phyloP scores from a whole-genome alignment of 2,888 invertebrate genomes.

The Amphimallon solstitiale region DNA sequence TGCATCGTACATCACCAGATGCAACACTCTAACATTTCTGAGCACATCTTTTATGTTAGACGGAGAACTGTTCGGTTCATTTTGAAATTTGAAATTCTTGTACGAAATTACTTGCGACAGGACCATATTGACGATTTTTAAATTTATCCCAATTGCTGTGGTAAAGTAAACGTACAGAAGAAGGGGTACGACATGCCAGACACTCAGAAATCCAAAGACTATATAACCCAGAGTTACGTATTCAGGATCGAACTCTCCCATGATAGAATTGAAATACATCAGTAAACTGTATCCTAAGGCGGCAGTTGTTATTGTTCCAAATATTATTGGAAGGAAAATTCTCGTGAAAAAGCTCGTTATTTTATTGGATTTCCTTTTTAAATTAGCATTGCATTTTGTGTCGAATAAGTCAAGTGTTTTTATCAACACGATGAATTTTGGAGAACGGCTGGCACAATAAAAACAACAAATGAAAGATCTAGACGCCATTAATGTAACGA shows the following conservation, averaged over 20 bases:
- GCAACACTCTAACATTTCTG: slow-evolving; percentile 3
- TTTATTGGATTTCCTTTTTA: too few relatives aligned
- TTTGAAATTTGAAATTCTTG: slow-evolving; percentile 13
- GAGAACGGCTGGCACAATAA: too few relatives aligned
- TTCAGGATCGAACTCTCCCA: too few relatives aligned
- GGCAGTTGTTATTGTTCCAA: not conserved
- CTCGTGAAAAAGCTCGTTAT: not conserved
- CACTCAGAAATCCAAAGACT: slow-evolving; percentile 47
- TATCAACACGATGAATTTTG: too few relatives aligned
- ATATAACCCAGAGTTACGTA: not conserved
- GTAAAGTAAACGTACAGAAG: slow-evolving; percentile 49
- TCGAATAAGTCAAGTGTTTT: too few relatives aligned
- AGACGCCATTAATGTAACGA: too few relatives aligned
- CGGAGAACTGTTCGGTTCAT: too few relatives aligned
- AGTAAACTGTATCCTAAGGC: not conserved
- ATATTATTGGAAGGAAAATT: slow-evolving; percentile 9
- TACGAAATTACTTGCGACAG: slow-evolving; percentile 26
- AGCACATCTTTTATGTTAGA: not conserved
- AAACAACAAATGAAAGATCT: too few relatives aligned
- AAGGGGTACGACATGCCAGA: slow-evolving; percentile 48
- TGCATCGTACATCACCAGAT: slow-evolving; percentile 39
- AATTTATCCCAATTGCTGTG: slow-evolving; percentile 41
- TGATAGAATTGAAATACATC: too few relatives aligned
- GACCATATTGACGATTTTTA: slow-evolving; percentile 43
- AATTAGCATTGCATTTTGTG: too few relatives aligned